Evolutionary conservation across 2,888 invertebrate species (phyloP).

Genomic region (Polydrusus tereticollis): DNA sequence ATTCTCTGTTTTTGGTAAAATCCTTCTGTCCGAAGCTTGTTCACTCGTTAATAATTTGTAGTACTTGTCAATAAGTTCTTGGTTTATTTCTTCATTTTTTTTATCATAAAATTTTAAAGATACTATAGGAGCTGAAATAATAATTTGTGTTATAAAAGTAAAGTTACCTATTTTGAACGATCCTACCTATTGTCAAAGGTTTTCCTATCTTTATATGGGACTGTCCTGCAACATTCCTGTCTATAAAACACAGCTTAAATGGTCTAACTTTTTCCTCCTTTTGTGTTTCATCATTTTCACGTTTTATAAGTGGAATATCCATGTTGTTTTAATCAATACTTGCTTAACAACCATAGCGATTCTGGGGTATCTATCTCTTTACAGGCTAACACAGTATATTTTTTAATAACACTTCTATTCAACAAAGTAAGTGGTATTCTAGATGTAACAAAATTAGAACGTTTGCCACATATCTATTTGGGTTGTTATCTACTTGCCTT

Average conservation of each 20-base stretch:
- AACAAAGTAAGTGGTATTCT: too few species aligned
- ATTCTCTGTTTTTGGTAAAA: slow-evolving; percentile 63
- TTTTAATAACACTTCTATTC: too few species aligned
- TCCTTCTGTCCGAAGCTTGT: slow-evolving; percentile 61
- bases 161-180: too few species aligned
- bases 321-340: slow-evolving; percentile 56
- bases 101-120: slow-evolving; percentile 62
- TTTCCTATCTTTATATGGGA: slow-evolving; percentile 57
- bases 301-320: slow-evolving; percentile 18
- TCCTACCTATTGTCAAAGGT: slow-evolving; percentile 54
- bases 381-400: too few species aligned
- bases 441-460: too few species aligned
- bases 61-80: slow-evolving; percentile 56
- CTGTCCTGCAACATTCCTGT: slow-evolving; percentile 55
- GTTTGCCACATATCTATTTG: too few species aligned
- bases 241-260: slow-evolving; percentile 62
- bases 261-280: slow-evolving; percentile 54
- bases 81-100: slow-evolving; percentile 49
- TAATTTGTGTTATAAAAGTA: too few species aligned
- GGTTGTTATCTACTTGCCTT: too few species aligned
- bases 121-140: slow-evolving; percentile 58
- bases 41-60: slow-evolving; percentile 58
- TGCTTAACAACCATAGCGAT: slow-evolving; percentile 10
- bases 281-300: slow-evolving; percentile 24
- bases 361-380: too few species aligned